Conservation (phyloP, 2,797 vertebrate species). For the Dryobates pubescens region DNA sequence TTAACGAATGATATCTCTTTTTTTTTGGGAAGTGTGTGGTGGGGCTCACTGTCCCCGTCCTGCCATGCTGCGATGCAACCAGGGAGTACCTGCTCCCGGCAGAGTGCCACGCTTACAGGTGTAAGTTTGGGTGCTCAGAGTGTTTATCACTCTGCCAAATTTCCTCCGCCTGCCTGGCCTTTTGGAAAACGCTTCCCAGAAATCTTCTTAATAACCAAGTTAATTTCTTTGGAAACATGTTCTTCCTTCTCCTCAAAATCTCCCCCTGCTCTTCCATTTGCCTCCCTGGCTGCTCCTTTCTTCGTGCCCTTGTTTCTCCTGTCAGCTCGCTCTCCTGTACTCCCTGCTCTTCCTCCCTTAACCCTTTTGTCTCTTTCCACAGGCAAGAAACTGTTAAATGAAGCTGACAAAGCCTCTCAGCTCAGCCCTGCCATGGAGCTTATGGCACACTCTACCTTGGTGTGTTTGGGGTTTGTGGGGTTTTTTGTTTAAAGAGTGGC, state of each 20-base stretch:
- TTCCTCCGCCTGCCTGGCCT: neutral
- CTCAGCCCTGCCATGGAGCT: conserved; percentile 29
- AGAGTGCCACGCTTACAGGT: neutral
- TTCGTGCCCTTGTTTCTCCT: neutral
- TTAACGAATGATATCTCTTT: neutral
- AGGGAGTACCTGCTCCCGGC: neutral
- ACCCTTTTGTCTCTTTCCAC: conserved; percentile 56
- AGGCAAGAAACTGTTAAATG: conserved; percentile 61
- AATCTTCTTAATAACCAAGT: neutral
- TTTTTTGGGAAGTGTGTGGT: neutral
- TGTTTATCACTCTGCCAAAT: neutral
- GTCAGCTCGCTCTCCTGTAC: conserved; percentile 3
- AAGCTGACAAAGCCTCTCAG: conserved; percentile 47
- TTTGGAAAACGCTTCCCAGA: neutral
- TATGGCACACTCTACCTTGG: conserved; percentile 53
- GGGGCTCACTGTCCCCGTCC: neutral
- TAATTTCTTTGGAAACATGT: neutral
- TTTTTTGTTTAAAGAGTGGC: conserved; percentile 8
- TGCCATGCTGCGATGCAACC: neutral
- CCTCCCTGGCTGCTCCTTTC: conserved; percentile 1
- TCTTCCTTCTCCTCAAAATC: neutral
- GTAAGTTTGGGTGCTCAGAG: neutral
- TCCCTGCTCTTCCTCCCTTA: conserved; percentile 21
- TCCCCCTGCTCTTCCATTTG: neutral
- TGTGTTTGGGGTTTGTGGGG: neutral